Percentiles rank a stretch among this genome's conserved stretches.
Evolutionary conservation across 2,113 vertebrate species (phyloP).

Genomic region (Thunnus maccoyii): DNA sequence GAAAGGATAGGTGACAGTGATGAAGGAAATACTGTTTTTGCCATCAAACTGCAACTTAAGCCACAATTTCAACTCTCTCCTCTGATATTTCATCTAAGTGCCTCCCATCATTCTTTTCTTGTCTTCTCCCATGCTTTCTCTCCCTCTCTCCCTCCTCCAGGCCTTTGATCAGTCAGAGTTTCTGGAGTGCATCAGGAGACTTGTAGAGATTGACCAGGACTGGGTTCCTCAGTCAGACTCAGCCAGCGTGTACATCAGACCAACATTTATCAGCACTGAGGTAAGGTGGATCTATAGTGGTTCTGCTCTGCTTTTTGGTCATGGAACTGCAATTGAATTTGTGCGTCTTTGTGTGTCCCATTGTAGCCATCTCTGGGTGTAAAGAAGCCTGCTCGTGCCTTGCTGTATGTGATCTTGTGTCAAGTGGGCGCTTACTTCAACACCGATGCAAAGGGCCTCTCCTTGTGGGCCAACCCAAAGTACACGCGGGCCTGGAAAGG

Average conservation of each 20-base stretch:
- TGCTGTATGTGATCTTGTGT: conserved; percentile 66
- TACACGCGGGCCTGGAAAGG: conserved; percentile 92
- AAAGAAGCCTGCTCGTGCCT: conserved; percentile 33
- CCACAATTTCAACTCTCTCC: too few relatives aligned
- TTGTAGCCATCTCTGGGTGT: conserved; percentile 48
- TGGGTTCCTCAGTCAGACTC: conserved; percentile 89
- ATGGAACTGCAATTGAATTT: not conserved
- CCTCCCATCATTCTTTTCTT: not conserved
- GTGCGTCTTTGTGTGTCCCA: not conserved
- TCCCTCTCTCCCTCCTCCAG: conserved; percentile 69
- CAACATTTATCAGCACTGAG: conserved; percentile 60
- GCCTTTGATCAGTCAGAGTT: conserved; percentile 90
- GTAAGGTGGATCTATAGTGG: conserved; percentile 11
- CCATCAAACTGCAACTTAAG: not conserved
- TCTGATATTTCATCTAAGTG: too few relatives aligned
- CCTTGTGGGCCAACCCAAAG: conserved; percentile 92
- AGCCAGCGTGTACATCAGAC: conserved; percentile 92
- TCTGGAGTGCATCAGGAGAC: conserved; percentile 89
- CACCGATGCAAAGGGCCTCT: conserved; percentile 83
- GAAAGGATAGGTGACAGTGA: not conserved
- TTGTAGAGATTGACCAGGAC: conserved; percentile 91
- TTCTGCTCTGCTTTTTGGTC: too few relatives aligned
- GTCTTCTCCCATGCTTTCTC: not conserved
- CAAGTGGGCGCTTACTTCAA: conserved; percentile 58
- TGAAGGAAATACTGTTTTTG: not conserved